A percentile compares a stretch with the other conserved stretches of the same genome.
Conservation (phyloP, 2,888 invertebrate genomes). For the Pinctada fucata region DNA sequence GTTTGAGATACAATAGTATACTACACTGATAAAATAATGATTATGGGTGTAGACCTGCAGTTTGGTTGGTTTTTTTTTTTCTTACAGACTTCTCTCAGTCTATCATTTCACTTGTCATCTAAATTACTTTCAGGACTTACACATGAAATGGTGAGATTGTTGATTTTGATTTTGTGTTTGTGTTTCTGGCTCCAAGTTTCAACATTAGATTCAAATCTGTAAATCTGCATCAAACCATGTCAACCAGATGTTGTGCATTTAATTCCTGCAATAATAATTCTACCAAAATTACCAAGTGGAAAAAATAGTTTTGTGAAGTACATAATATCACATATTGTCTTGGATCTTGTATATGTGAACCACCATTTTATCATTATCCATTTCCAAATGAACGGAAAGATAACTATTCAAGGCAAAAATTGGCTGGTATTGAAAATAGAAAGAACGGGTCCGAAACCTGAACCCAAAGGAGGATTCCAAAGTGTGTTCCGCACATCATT, state of each 20-base stretch:
- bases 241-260: slow-evolving; percentile 15
- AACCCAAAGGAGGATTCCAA: slow-evolving; percentile 16
- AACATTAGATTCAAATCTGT: background rate
- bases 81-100: too few relatives aligned
- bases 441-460: slow-evolving; percentile 12
- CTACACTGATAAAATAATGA: too few relatives aligned
- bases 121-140: background rate
- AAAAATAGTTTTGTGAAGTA: background rate
- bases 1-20: too few relatives aligned
- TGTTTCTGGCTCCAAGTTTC: background rate
- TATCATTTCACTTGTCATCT: background rate
- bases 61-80: too few relatives aligned
- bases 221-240: background rate
- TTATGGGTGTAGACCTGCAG: too few relatives aligned
- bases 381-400: slow-evolving; percentile 22
- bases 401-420: slow-evolving; percentile 1
- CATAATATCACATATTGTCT: background rate
- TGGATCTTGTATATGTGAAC: slow-evolving; percentile 5
- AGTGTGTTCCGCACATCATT: slow-evolving; percentile 10
- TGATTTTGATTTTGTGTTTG: background rate
- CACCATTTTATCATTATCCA: background rate
- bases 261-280: slow-evolving; percentile 10
- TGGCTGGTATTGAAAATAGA: background rate
- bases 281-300: background rate
- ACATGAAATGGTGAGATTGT: background rate